Evolutionary conservation across 2,113 vertebrate species (phyloP), one percentile per base, ranked within the genome.

Genomic region (Willisornis vidua): DNA sequence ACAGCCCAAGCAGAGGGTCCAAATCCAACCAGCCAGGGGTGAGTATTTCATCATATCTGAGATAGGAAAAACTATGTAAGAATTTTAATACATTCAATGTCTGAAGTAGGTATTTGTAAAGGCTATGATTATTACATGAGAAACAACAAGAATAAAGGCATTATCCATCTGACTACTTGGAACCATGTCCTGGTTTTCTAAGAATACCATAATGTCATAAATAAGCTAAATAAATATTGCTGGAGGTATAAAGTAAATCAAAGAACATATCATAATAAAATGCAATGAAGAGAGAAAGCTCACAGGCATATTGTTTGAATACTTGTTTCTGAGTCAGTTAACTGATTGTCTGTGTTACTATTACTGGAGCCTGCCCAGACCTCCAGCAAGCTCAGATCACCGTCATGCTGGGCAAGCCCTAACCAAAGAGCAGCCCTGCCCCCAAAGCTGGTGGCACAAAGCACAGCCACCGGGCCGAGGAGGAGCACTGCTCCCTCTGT

Each of bases 141-240:
- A 61, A 92, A 37, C 62, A 93, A 62, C 52, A 49, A 68, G 67
- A 89, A 92, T 49, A 89, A 96, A 85, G 18, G 28, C 54, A 68
- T 74, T 76, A 79, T 49, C 70, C 73, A 63, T 49, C 80, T 39
- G 61, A 72, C 72, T 49, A 88, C 62, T 86, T 72, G 61, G 59
- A 94, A 48, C 22, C 57, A 3, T 23, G 24, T 37, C 66, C 76
- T 61, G 82, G 35, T 90, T 94, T 94, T 92, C 83, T 76, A 89
- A 81, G 66, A 81, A 93, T 89, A 82, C 54, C 41, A 10, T 62
- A 62, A 73, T 23, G 18, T 85, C 84, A 82, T 63, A 90, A 89
- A 95, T 72, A 93, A 94, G 62, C 49, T 58, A 93, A 95, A 93
- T 45, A 87, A 94, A 87, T 55, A 70, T 82, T 95, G 85, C 65